Evolutionary conservation across 2,797 vertebrate genomes (phyloP).

Genomic region (Thalassophryne amazonica): DNA sequence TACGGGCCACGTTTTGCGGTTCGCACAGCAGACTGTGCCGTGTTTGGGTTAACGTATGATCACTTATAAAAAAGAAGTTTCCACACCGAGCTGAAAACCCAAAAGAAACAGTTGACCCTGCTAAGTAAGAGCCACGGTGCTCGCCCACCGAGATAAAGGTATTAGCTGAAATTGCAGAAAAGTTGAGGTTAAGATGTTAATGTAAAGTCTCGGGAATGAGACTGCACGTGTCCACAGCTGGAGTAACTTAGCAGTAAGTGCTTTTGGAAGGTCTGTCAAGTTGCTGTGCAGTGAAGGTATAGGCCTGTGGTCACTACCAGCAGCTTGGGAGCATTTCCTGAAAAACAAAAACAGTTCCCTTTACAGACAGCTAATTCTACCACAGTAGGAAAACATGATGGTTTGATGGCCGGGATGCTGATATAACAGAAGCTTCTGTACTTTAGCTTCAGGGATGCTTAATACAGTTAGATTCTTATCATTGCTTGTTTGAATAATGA

Average conservation of each 20-base stretch:
- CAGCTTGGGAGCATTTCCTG: slow-evolving; percentile 38
- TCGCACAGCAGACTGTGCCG: neutral
- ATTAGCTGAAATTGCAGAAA: slow-evolving; percentile 3
- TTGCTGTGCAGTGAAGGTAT: neutral
- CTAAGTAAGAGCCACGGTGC: neutral
- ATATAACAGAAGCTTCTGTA: slow-evolving; percentile 37
- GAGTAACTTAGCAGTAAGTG: slow-evolving; percentile 1
- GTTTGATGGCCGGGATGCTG: slow-evolving; percentile 16
- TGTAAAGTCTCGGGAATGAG: neutral
- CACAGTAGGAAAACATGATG: slow-evolving; percentile 58
- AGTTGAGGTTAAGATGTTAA: slow-evolving; percentile 15
- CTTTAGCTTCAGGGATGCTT: slow-evolving; percentile 6
- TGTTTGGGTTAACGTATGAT: slow-evolving; percentile 16
- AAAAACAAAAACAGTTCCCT: slow-evolving; percentile 62
- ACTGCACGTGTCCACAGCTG: slow-evolving; percentile 14
- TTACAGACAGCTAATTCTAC: slow-evolving; percentile 33
- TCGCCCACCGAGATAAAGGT: slow-evolving; percentile 27
- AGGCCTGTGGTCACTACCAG: slow-evolving; percentile 25
- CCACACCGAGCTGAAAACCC: slow-evolving; percentile 10
- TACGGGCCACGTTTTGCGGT: slow-evolving; percentile 10
- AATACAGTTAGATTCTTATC: slow-evolving; percentile 55
- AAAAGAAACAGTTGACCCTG: slow-evolving; percentile 6
- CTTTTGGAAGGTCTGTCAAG: too few relatives aligned
- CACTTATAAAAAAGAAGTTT: slow-evolving; percentile 25
- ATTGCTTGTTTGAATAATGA: slow-evolving; percentile 33